Evolutionary conservation across 2,888 invertebrate species (phyloP), one percentile per base, ranked within the genome.

Genomic region (Lottia gigantea): DNA sequence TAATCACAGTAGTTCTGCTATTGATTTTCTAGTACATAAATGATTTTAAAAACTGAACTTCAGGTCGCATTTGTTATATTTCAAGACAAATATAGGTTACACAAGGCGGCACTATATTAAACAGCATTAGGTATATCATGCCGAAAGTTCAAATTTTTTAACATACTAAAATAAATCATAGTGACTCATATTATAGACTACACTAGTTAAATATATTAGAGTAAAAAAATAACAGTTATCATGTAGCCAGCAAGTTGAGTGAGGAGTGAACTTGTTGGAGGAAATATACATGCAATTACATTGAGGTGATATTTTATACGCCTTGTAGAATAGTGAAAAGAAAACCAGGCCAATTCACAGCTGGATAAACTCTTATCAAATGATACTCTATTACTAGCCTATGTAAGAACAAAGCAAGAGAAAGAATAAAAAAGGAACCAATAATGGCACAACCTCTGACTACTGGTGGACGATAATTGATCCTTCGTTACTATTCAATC

Each of bases 211-310:
- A 40, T 40, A 40, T 40, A 40, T 40, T 40, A 40, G 40, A 40
- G 40, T 31, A 40, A 40, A 40, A n/a, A 40, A 40, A 40, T 40
- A 40, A 40, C 40, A 6, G 40, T 40, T 40, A 40, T 55, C 55
- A 55, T 55, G 55, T 55, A 55, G 55, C 55, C 14, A 6, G 11
- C 40, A 40, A 40, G 40, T 40, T 11, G 40, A 40, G 40, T 49
- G 11, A 55, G 15, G 23, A 16, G 15, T 55, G 19, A 19, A 19
- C 55, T 19, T 11, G 55, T 19, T 55, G 55, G 23, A 55, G 19
- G 55, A 55, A 55, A 55, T 40, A 40, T 55, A 55, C 55, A 55
- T 55, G 55, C 55, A 55, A 55, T 55, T 55, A 55, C 55, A 55
- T 14, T 23, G 23, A 55, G 55, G 55, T 55, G 55, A 55, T 55